A percentile compares a stretch with the other conserved stretches of the same genome.
phyloP scores from a whole-genome alignment of 2,888 invertebrate species.

The Cordylochernes scorpioides region DNA sequence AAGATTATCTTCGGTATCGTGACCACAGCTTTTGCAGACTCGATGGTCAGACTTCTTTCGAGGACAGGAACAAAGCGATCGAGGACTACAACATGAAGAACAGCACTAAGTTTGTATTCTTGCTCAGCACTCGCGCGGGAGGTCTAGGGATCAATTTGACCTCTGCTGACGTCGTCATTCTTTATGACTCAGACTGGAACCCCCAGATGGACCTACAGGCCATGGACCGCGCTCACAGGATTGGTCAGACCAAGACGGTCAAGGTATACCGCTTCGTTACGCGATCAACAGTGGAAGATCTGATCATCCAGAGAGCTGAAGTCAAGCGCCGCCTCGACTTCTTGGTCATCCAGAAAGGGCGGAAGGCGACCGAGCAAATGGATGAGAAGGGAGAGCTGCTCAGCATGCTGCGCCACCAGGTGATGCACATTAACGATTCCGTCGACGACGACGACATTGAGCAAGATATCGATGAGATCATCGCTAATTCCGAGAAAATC shows the following conservation, averaged over 20 bases:
- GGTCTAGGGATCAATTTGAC: conserved; percentile 92
- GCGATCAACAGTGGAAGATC: conserved; percentile 94
- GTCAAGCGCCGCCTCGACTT: conserved; percentile 82
- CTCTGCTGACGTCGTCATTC: conserved; percentile 85
- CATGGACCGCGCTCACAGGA: conserved; percentile 95
- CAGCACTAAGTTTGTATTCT: conserved; percentile 82
- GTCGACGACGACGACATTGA: conserved; percentile 84
- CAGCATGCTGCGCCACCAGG: conserved; percentile 96
- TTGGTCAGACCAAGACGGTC: conserved; percentile 90
- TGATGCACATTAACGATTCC: conserved; percentile 91
- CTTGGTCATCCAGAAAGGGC: conserved; percentile 79
- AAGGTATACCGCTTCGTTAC: conserved; percentile 79
- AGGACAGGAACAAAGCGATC: conserved; percentile 67
- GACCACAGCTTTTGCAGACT: conserved; percentile 57
- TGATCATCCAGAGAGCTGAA: conserved; percentile 92
- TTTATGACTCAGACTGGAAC: conserved; percentile 98
- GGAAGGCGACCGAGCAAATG: conserved; percentile 56
- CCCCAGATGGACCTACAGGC: conserved; percentile 92
- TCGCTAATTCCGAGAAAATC: conserved; percentile 32
- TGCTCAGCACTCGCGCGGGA: conserved; percentile 93
- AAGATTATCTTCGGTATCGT: conserved; percentile 82
- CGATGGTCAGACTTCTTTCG: conserved; percentile 89
- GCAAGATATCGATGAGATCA: conserved; percentile 81
- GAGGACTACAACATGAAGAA: conserved; percentile 74
- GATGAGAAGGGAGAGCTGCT: conserved; percentile 96